These are phyloP conservation scores for Drosophila rubida DNA, from an alignment of 2,888 invertebrate genomes.

Conservation along the genomic window DNA sequence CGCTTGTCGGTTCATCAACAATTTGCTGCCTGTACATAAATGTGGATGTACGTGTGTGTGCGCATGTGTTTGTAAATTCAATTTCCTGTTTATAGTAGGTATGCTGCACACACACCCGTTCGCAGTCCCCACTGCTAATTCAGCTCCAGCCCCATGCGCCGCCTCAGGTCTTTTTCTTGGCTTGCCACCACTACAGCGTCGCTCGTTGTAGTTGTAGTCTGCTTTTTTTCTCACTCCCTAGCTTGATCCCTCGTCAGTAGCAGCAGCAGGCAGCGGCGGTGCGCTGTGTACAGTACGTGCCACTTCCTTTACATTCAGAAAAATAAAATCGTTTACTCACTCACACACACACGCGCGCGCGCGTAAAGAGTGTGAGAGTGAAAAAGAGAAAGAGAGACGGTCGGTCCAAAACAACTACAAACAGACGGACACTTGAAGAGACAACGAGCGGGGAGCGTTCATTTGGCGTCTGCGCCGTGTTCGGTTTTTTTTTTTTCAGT, in stretches of 20 bases:
- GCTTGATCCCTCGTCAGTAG: slow-evolving; percentile 61
- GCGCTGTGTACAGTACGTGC: slow-evolving; percentile 76
- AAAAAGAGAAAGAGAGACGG: slow-evolving; percentile 19
- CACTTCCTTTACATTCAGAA: slow-evolving; percentile 80
- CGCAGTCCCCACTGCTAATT: slow-evolving; percentile 27
- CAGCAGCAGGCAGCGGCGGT: slow-evolving; percentile 55
- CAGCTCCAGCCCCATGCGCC: slow-evolving; percentile 26
- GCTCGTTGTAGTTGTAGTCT: slow-evolving; percentile 48
- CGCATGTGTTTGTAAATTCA: slow-evolving; percentile 72
- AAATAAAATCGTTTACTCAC: slow-evolving; percentile 71
- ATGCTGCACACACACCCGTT: slow-evolving; percentile 56
- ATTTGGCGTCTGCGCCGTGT: slow-evolving; percentile 72
- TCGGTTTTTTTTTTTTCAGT: slow-evolving; percentile 47
- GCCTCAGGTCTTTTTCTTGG: slow-evolving; percentile 45
- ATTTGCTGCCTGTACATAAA: slow-evolving; percentile 33
- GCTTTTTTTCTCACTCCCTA: slow-evolving; percentile 54
- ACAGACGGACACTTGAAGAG: slow-evolving; percentile 34
- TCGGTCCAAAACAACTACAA: slow-evolving; percentile 49
- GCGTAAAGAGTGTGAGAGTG: slow-evolving; percentile 18
- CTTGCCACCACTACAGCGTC: slow-evolving; percentile 53
- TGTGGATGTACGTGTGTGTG: slow-evolving; percentile 11
- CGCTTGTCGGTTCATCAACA: slow-evolving; percentile 68
- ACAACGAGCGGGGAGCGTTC: slow-evolving; percentile 47
- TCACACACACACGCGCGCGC: slow-evolving; percentile 22
- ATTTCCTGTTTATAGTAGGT: slow-evolving; percentile 79